phyloP scores from a whole-genome alignment of 2,888 invertebrate species.

The Netelia fuscicornis region DNA sequence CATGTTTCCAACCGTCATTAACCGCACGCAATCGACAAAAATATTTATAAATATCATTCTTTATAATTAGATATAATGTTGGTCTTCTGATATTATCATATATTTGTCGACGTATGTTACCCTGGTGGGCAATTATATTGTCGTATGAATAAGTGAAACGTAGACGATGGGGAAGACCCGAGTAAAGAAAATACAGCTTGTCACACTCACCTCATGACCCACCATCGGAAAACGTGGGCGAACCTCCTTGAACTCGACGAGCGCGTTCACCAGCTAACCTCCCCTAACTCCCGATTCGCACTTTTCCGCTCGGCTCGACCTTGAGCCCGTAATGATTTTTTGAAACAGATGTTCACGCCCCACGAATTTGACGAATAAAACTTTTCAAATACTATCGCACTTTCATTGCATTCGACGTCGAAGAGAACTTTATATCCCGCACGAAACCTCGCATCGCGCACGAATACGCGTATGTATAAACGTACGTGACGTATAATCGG shows the following conservation, averaged over 20 bases:
- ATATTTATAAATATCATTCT: too few relatives aligned
- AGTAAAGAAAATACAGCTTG: not conserved
- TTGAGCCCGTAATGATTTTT: slow-evolving; percentile 2
- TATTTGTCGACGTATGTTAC: too few relatives aligned
- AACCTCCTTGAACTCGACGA: slow-evolving; percentile 16
- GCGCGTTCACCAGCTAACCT: slow-evolving; percentile 5
- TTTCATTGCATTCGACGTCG: slow-evolving; percentile 1
- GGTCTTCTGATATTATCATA: too few relatives aligned
- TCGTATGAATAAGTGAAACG: too few relatives aligned
- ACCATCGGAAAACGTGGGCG: slow-evolving; percentile 44
- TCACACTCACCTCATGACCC: slow-evolving; percentile 68
- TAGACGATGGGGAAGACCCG: too few relatives aligned
- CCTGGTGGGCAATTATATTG: not conserved
- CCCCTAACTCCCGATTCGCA: not conserved
- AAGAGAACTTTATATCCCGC: slow-evolving; percentile 27
- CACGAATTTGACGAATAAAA: not conserved
- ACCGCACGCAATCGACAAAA: too few relatives aligned
- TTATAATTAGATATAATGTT: too few relatives aligned
- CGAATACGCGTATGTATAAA: not conserved
- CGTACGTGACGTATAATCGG: slow-evolving; percentile 7
- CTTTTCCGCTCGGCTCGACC: not conserved
- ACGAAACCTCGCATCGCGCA: slow-evolving; percentile 9
- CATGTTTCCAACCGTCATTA: too few relatives aligned
- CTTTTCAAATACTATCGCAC: not conserved
- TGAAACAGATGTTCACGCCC: not conserved